Conservation (phyloP, 2,113 vertebrate genomes). For the Tenrec ecaudatus region DNA sequence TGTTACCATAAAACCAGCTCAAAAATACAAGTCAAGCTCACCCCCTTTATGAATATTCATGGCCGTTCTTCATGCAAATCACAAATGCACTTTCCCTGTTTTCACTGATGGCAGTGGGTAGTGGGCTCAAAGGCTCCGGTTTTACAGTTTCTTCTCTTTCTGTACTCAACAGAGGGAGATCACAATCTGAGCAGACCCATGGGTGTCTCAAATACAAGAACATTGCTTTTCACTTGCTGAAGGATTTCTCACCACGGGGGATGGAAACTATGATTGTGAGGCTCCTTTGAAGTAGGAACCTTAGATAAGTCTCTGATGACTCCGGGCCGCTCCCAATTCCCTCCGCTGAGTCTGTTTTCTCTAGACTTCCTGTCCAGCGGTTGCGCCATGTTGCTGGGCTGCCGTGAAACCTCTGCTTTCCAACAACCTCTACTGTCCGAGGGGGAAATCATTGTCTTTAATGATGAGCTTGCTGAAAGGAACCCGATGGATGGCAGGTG, state of each 20-base stretch:
- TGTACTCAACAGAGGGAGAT: background rate
- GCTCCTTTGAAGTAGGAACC: background rate
- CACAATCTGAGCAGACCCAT: background rate
- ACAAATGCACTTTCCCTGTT: background rate
- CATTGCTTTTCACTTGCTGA: too few relatives aligned
- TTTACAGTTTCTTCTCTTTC: background rate
- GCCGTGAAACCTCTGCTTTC: conserved; percentile 64
- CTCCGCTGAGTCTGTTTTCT: background rate
- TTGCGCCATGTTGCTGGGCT: conserved; percentile 37
- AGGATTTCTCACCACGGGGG: too few relatives aligned
- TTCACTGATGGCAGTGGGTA: background rate
- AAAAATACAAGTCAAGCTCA: background rate
- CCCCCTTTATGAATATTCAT: too few relatives aligned
- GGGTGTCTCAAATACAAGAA: background rate
- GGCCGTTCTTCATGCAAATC: background rate
- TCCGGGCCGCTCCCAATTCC: conserved; percentile 33
- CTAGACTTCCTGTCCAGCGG: conserved; percentile 25
- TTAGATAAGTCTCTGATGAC: background rate
- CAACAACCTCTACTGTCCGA: conserved; percentile 4
- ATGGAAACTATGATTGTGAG: too few relatives aligned
- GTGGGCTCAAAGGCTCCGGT: background rate
- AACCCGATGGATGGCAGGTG: conserved; percentile 42
- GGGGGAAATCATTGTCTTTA: conserved; percentile 38
- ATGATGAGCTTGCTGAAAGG: conserved; percentile 27
- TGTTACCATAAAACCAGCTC: background rate